A percentile compares a stretch with the other conserved stretches of the same genome.
Evolutionary conservation across 2,888 invertebrate species (phyloP).

Genomic region (Camptogramma bilineatum): DNA sequence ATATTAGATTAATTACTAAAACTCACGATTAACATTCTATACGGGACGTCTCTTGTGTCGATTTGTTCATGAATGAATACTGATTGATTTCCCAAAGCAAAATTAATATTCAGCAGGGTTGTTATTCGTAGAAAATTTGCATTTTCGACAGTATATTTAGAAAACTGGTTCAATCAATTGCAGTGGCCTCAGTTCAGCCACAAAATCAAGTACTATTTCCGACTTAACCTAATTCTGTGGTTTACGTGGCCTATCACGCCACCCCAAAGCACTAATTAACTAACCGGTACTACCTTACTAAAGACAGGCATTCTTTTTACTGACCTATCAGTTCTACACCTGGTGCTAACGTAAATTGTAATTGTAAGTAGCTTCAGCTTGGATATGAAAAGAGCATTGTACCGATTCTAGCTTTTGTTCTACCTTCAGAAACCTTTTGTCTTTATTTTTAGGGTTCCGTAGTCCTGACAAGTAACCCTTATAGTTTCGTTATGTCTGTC

Average conservation of each 20-base stretch:
- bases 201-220: conserved; percentile 5
- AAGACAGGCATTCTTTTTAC: conserved; percentile 3
- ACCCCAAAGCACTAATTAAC: conserved; percentile 22
- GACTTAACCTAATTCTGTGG: conserved; percentile 20
- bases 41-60: neutral
- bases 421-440: too few relatives aligned
- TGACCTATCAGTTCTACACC: conserved; percentile 7
- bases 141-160: conserved; percentile 6
- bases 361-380: neutral
- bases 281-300: neutral
- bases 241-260: conserved; percentile 31
- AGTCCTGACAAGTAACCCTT: too few relatives aligned
- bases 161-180: conserved; percentile 13
- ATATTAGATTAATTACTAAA: too few relatives aligned
- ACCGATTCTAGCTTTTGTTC: too few relatives aligned
- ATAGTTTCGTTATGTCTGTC: too few relatives aligned
- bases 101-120: neutral
- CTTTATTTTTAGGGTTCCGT: too few relatives aligned
- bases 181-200: conserved; percentile 6
- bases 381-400: neutral
- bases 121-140: neutral
- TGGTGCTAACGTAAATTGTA: neutral
- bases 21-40: too few relatives aligned
- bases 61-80: too few relatives aligned
- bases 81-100: neutral